Conservation (phyloP, 2,113 vertebrate genomes). For the Aix galericulata region DNA sequence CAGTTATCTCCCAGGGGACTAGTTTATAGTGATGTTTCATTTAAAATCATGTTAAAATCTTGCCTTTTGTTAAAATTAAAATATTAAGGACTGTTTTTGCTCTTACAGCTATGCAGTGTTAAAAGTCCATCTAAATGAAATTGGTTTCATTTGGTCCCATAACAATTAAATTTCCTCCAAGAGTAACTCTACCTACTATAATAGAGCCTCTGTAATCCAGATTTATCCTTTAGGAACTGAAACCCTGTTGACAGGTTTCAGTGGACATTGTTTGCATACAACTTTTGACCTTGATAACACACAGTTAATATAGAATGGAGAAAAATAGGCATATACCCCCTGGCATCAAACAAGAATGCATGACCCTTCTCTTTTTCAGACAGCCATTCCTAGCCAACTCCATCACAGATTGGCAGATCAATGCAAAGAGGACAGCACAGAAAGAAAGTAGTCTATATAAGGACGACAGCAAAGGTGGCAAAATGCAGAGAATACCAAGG, state of each 20-base stretch:
- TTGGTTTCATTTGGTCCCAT: constrained; percentile 7
- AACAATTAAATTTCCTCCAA: constrained; percentile 32
- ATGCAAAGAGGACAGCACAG: not conserved
- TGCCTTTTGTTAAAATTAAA: constrained; percentile 43
- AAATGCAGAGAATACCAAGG: not conserved
- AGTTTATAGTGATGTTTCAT: not conserved
- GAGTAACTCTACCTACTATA: not conserved
- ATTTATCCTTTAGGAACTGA: constrained; percentile 11
- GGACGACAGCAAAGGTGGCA: not conserved
- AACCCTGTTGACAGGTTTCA: not conserved
- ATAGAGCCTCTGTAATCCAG: not conserved
- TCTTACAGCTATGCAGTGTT: not conserved
- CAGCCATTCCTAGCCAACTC: not conserved
- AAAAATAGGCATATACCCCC: not conserved
- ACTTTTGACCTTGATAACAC: not conserved
- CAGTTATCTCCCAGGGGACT: not conserved
- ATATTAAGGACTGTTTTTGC: not conserved
- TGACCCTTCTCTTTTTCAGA: not conserved
- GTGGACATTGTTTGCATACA: not conserved
- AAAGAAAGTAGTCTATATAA: not conserved
- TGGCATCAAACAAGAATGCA: not conserved
- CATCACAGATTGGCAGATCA: not conserved
- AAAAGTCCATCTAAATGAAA: constrained; percentile 40
- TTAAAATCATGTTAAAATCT: constrained; percentile 29
- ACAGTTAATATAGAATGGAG: not conserved